Conservation (phyloP, 2,113 vertebrate genomes). For the Amblyopsis rosae region DNA sequence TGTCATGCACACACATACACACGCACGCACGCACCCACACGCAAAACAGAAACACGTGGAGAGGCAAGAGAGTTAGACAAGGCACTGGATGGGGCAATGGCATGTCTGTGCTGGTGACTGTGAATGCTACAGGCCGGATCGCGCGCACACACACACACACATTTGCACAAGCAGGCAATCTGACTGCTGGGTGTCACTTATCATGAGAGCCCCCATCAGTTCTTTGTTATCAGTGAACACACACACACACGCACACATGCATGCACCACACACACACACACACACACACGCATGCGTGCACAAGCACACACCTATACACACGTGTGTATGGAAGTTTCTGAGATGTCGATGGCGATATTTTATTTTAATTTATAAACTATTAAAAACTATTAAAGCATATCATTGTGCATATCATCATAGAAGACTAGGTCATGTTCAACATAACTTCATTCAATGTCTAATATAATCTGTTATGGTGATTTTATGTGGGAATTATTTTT, state of each 20-base stretch:
- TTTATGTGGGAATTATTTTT: too few species aligned
- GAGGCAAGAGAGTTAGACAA: not conserved
- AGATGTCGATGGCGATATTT: too few species aligned
- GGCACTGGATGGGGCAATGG: slow-evolving; percentile 27
- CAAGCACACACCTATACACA: not conserved
- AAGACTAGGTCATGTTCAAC: too few species aligned
- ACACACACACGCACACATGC: not conserved
- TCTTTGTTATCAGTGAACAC: not conserved
- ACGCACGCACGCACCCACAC: slow-evolving; percentile 2
- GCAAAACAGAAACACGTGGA: not conserved
- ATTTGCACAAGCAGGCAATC: slow-evolving; percentile 23
- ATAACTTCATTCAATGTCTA: too few species aligned
- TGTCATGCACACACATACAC: not conserved
- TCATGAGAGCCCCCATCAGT: slow-evolving; percentile 4
- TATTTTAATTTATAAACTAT: too few species aligned
- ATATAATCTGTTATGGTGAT: too few species aligned
- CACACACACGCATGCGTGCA: not conserved
- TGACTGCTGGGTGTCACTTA: slow-evolving; percentile 18
- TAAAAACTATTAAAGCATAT: too few species aligned
- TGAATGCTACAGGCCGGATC: not conserved
- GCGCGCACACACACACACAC: slow-evolving; percentile 1
- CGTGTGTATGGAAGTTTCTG: too few species aligned
- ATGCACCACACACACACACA: too few species aligned
- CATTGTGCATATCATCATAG: too few species aligned
- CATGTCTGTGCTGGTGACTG: slow-evolving; percentile 38